These are phyloP conservation scores for Cyprinella venusta DNA, from an alignment of 2,797 vertebrate species.

Conservation along the genomic window DNA sequence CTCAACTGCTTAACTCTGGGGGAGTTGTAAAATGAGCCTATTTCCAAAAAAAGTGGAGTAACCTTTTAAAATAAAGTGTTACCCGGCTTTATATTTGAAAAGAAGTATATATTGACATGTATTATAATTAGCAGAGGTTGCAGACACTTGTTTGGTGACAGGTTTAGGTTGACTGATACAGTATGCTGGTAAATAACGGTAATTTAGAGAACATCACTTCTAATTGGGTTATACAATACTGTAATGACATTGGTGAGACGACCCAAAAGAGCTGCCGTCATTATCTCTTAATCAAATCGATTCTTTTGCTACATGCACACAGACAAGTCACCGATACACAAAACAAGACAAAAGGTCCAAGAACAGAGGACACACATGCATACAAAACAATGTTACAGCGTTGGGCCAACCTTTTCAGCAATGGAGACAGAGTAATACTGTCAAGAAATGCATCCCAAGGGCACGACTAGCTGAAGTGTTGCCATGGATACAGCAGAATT, in stretches of 20 bases:
- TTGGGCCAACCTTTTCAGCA: slow-evolving; percentile 69
- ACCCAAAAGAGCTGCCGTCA: slow-evolving; percentile 9
- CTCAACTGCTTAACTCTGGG: too few relatives aligned
- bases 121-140: not conserved
- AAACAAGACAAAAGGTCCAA: slow-evolving; percentile 32
- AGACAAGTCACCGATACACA: slow-evolving; percentile 34
- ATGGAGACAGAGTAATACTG: slow-evolving; percentile 69
- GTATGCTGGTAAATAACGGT: not conserved
- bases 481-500: slow-evolving; percentile 74
- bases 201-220: slow-evolving; percentile 17
- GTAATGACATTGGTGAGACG: slow-evolving; percentile 2
- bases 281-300: slow-evolving; percentile 43
- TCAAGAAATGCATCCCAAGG: slow-evolving; percentile 75
- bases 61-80: too few relatives aligned
- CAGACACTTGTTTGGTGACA: slow-evolving; percentile 3
- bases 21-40: too few relatives aligned
- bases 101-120: not conserved
- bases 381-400: slow-evolving; percentile 69
- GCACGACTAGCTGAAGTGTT: slow-evolving; percentile 71
- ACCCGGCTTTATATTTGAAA: too few relatives aligned
- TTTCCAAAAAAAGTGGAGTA: too few relatives aligned
- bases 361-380: slow-evolving; percentile 63
- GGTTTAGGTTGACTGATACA: not conserved
- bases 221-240: not conserved
- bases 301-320: not conserved